A percentile compares a stretch with the other conserved stretches of the same genome.
Conservation (phyloP, 1,140 invertebrate genomes). For the Mycetomoellerius zeteki region DNA sequence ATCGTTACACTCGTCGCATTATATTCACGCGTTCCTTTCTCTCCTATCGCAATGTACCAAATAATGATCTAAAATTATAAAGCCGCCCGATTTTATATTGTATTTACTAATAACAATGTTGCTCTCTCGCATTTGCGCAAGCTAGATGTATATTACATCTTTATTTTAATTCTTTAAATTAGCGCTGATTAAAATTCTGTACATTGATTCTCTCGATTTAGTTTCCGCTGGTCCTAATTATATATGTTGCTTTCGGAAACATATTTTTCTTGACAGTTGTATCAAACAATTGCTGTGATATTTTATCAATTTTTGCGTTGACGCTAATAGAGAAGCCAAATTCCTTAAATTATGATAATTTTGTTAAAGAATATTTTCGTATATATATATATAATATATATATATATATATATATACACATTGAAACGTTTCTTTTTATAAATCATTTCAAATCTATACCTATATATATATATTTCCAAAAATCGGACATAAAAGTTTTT, state of each 20-base stretch:
- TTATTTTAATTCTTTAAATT: not conserved
- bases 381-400: too few species aligned
- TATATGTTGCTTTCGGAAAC: not conserved
- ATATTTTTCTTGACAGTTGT: not conserved
- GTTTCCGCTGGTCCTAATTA: constrained; percentile 15
- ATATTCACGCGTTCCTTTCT: not conserved
- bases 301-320: not conserved
- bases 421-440: not conserved
- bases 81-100: constrained; percentile 76
- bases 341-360: not conserved
- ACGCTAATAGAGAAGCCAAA: not conserved
- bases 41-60: constrained; percentile 15
- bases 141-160: not conserved
- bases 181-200: constrained; percentile 42
- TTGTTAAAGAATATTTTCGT: not conserved
- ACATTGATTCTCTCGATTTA: constrained; percentile 13
- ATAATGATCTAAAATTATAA: constrained; percentile 49
- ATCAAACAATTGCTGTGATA: not conserved
- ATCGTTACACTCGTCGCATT: constrained; percentile 8
- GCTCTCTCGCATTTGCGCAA: constrained; percentile 35
- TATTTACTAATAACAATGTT: constrained; percentile 68
- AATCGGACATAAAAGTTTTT: not conserved
- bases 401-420: too few species aligned
- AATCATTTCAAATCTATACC: not conserved
- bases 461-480: too few species aligned